phyloP scores from a whole-genome alignment of 1,140 invertebrate genomes.

The Diuraphis noxia region DNA sequence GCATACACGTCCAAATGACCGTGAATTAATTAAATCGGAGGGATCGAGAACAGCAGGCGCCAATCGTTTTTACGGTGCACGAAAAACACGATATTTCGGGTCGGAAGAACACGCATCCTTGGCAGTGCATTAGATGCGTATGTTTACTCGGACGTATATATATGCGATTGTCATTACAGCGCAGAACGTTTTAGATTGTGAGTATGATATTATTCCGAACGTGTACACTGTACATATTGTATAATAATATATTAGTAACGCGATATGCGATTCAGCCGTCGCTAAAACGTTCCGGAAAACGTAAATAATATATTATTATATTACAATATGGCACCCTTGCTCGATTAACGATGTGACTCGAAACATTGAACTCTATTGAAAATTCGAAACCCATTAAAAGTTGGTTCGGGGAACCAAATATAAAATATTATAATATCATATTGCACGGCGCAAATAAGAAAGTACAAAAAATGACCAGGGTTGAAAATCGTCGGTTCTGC shows the following conservation, averaged over 20 bases:
- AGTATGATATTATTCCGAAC: not conserved
- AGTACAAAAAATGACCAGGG: not conserved
- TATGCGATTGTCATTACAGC: not conserved
- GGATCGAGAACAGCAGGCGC: constrained; percentile 21
- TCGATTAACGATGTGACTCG: not conserved
- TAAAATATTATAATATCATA: not conserved
- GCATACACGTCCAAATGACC: not conserved
- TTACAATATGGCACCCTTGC: not conserved
- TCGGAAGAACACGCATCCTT: not conserved
- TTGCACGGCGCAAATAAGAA: not conserved
- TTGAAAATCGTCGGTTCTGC: not conserved
- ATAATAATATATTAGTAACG: not conserved
- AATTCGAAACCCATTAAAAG: no score
- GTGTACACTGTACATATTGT: no score
- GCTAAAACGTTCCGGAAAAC: not conserved
- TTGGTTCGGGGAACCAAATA: not conserved
- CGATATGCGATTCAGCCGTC: not conserved
- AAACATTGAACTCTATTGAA: no score
- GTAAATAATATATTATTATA: not conserved
- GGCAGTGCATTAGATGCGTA: not conserved
- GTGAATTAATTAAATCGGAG: constrained; percentile 28
- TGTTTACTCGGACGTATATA: not conserved
- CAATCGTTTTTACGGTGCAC: constrained; percentile 18
- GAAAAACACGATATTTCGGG: not conserved
- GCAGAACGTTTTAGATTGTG: not conserved